Conservation (phyloP, 1,140 invertebrate species). For the Eupristina koningsbergeri region DNA sequence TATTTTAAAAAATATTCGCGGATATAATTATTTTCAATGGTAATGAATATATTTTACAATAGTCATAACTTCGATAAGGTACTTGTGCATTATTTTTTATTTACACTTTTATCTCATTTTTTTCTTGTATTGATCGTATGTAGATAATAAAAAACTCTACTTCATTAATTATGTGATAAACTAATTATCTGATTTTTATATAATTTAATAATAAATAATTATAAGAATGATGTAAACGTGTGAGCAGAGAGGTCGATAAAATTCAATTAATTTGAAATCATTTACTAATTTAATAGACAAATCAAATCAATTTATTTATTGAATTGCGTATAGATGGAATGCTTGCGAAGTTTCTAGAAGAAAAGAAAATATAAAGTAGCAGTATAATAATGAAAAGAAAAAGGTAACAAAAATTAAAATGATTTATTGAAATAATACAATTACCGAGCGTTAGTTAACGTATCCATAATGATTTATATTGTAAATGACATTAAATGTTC, state of each 20-base stretch:
- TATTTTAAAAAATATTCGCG: no score
- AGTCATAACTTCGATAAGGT: no score
- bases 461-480: conserved; percentile 33
- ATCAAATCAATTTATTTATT: not conserved
- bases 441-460: conserved; percentile 41
- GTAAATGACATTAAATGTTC: not conserved
- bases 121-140: no score
- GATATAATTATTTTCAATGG: no score
- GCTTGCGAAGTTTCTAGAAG: not conserved
- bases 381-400: not conserved
- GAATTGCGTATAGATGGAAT: not conserved
- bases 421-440: conserved; percentile 36
- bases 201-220: no score
- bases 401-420: conserved; percentile 5
- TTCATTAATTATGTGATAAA: no score
- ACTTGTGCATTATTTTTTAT: no score
- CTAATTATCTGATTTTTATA: no score
- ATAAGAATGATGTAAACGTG: no score
- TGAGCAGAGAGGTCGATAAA: not conserved
- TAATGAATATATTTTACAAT: no score
- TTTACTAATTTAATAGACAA: not conserved
- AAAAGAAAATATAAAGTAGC: not conserved
- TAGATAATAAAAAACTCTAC: no score
- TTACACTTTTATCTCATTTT: no score
- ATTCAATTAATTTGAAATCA: not conserved